A percentile compares a stretch with the other conserved stretches of the same genome.
Conservation (phyloP, 2,888 invertebrate genomes). For the Dromius quadrimaculatus region DNA sequence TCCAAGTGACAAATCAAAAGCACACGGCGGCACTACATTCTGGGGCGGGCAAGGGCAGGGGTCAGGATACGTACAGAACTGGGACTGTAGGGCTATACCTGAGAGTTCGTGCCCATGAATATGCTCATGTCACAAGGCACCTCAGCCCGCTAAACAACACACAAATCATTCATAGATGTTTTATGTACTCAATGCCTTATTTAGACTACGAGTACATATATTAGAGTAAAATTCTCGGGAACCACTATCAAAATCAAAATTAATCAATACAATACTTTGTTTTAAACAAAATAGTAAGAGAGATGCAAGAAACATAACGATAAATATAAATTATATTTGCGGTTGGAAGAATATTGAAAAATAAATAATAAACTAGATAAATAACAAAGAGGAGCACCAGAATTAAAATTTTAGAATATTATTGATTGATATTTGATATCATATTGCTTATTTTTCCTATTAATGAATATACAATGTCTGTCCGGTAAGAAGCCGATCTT, state of each 20-base stretch:
- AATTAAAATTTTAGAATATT: too few species aligned
- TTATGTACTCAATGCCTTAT: constrained; percentile 6
- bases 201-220: neutral
- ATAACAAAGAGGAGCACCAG: too few species aligned
- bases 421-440: too few species aligned
- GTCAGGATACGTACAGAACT: constrained; percentile 24
- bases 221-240: too few species aligned
- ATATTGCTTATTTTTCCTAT: too few species aligned
- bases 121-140: constrained; percentile 81
- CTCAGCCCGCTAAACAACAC: constrained; percentile 73
- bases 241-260: too few species aligned
- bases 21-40: constrained; percentile 43
- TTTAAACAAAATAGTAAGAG: neutral
- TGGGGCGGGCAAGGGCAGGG: constrained; percentile 24
- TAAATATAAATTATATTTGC: neutral
- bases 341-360: too few species aligned
- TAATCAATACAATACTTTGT: too few species aligned
- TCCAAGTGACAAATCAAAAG: constrained; percentile 39
- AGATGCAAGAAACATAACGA: neutral
- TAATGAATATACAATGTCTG: too few species aligned
- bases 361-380: neutral
- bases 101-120: constrained; percentile 76
- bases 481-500: too few species aligned
- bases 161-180: constrained; percentile 49
- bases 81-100: constrained; percentile 62